Base-by-base conservation (phyloP, 2,888 invertebrate species). In the Neoascia interrupta region DNA sequence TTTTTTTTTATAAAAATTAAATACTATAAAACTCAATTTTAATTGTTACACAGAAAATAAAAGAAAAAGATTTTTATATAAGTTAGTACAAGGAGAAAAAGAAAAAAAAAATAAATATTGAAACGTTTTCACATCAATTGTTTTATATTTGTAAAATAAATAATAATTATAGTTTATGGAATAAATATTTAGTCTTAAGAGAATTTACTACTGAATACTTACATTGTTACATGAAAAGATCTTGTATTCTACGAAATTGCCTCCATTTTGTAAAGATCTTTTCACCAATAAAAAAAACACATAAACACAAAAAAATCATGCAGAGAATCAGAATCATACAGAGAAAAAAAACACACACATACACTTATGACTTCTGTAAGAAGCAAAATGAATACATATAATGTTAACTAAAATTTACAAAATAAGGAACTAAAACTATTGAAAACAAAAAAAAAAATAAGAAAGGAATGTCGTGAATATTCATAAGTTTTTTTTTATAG, bases 401-500 rank as follows among this genome's bases (percentile, higher is more conserved):
- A 66, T 74, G 75, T 75, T 75, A 43, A 70, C 61, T 70, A 70
- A 49, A 70, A 34, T n/a, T n/a, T n/a, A 49, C 11, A 37, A 39
- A 56, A 36, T 43, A 41, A n/a, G n/a, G n/a, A n/a, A n/a, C n/a
- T n/a, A n/a, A n/a, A n/a, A n/a, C n/a, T n/a, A n/a, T n/a, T n/a
- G n/a, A n/a, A n/a, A n/a, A n/a, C n/a, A n/a, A n/a, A n/a, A n/a
- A n/a, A n/a, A n/a, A n/a, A n/a, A n/a, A n/a, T n/a, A n/a, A n/a
- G n/a, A n/a, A n/a, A n/a, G n/a, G n/a, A n/a, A n/a, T n/a, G n/a
- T n/a, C n/a, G 47, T 43, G 34, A 28, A 18, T 45, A 58, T 60
- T 63, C 60, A 31, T 39, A 45, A 34, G 15, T 70, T 76, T 70
- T 72, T 70, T 68, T 76, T 66, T 53, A 76, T 64, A 58, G 60